Evolutionary conservation across 2,797 vertebrate species (phyloP).

Genomic region (Heterohyrax brucei): DNA sequence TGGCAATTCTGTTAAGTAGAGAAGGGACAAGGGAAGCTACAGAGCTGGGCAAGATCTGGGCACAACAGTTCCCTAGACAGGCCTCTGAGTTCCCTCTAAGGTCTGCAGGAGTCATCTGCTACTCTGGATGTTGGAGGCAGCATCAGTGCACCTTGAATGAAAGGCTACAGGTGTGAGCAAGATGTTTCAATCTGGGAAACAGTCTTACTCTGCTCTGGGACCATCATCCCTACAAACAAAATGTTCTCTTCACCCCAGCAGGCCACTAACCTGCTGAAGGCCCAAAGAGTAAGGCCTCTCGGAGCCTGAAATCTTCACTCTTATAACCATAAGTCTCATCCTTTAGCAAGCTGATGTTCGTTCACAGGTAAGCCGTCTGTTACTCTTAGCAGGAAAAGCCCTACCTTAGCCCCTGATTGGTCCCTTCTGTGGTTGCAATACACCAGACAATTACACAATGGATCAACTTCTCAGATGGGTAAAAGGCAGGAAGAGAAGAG

Average conservation of each 20-base stretch:
- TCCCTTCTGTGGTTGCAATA: conserved; percentile 51
- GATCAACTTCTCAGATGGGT: conserved; percentile 21
- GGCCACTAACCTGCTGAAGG: conserved; percentile 61
- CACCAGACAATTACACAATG: conserved; percentile 11
- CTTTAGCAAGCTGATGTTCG: neutral
- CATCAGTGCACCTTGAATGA: neutral
- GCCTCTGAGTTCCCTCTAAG: neutral
- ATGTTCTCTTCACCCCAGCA: neutral
- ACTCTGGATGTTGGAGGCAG: neutral
- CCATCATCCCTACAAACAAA: conserved; percentile 28
- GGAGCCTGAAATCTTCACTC: conserved; percentile 69
- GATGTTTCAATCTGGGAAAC: conserved; percentile 22
- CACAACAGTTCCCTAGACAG: neutral
- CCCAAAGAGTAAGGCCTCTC: conserved; percentile 61
- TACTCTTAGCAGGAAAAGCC: neutral
- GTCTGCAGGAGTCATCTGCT: neutral
- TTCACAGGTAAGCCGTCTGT: conserved; percentile 45
- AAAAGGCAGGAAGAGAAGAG: conserved; percentile 50
- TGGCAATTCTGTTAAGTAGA: conserved; percentile 56
- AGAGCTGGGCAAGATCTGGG: neutral
- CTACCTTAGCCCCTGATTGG: conserved; percentile 9
- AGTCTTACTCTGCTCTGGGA: neutral
- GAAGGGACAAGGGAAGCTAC: conserved; percentile 33
- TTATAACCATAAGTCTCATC: conserved; percentile 30
- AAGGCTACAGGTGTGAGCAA: neutral